Percentiles rank a stretch among this genome's conserved stretches.
Conservation (phyloP, 2,113 vertebrate genomes). For the Tenebrosternarchus preto region DNA sequence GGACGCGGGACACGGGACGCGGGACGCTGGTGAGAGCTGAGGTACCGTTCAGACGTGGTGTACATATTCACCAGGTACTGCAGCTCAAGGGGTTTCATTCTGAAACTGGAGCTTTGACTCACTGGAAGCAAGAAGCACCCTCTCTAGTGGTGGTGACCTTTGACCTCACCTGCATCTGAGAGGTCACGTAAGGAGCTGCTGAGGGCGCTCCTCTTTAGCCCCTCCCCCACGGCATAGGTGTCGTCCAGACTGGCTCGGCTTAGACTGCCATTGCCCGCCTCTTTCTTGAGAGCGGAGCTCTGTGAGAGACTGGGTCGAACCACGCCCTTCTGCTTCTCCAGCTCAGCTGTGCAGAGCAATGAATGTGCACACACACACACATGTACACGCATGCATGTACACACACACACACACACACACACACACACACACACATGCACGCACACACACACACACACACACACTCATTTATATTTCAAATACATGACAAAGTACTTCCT, state of each 20-base stretch:
- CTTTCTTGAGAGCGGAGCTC: slow-evolving; percentile 88
- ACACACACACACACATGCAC: slow-evolving; percentile 7
- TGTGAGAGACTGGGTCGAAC: slow-evolving; percentile 91
- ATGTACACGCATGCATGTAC: slow-evolving; percentile 5
- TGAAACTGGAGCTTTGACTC: background rate
- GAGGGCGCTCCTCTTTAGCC: slow-evolving; percentile 91
- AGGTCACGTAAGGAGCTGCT: slow-evolving; percentile 96
- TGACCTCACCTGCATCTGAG: slow-evolving; percentile 89
- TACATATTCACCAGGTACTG: background rate
- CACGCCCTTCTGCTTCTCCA: slow-evolving; percentile 96
- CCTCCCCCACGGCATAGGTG: slow-evolving; percentile 90
- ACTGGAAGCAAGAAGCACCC: background rate
- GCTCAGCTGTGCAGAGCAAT: slow-evolving; percentile 79
- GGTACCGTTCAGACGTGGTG: background rate
- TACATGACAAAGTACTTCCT: no score
- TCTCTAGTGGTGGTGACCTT: slow-evolving; percentile 3
- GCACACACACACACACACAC: background rate
- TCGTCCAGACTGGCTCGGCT: slow-evolving; percentile 90
- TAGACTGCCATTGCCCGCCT: slow-evolving; percentile 83
- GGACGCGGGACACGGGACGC: background rate
- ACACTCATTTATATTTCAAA: no score
- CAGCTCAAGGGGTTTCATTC: no score
- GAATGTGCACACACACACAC: background rate
- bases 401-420: background rate
- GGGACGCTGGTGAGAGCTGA: background rate